Base-by-base conservation (phyloP, 2,113 vertebrate species). In the Prinia subflava region DNA sequence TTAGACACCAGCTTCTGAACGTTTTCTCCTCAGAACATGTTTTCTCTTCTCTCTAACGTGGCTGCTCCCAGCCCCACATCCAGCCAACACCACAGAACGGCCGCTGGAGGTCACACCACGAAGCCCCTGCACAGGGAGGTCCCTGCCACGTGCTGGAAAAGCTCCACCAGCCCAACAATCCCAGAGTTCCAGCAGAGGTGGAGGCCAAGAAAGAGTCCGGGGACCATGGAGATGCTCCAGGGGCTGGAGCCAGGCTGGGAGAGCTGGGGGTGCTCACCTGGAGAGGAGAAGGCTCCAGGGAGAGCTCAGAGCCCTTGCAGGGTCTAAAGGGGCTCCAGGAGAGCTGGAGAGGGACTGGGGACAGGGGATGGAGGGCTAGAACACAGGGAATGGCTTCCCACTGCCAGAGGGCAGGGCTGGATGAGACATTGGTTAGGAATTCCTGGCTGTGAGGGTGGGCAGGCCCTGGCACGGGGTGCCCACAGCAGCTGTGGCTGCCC, bases 381-480 rank as follows among this genome's bases (percentile, higher is more conserved):
- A 37, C 31, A 46, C 44, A 46, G 44, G n/a, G n/a, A n/a, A n/a
- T n/a, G n/a, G n/a, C n/a, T n/a, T n/a, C n/a, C n/a, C n/a, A n/a
- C n/a, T n/a, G n/a, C n/a, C n/a, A n/a, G n/a, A n/a, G n/a, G 39
- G 49, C 19, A 37, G 21, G 18, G 7, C 0, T 17, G 0, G 59
- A 12, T 64, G 71, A 31, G 21, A 52, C 18, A 2, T 0, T 22
- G 17, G 44, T 25, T 12, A 27, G 44, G 13, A 57, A 57, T 67
- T 41, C 2, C 56, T 25, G 15, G 0, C 10, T n/a, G n/a, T n/a
- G n/a, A 60, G 55, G 10, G 10, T 10, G 37, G 24, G 1, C 0
- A 35, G 35, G 5, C 19, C 23, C 31, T 62, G 57, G 68, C 52
- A 50, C 71, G 50, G 62, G 31, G 13, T 65, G 7, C 30, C 35